These are phyloP conservation scores for Limanda limanda DNA, from an alignment of 2,113 vertebrate genomes.

Conservation along the genomic window DNA sequence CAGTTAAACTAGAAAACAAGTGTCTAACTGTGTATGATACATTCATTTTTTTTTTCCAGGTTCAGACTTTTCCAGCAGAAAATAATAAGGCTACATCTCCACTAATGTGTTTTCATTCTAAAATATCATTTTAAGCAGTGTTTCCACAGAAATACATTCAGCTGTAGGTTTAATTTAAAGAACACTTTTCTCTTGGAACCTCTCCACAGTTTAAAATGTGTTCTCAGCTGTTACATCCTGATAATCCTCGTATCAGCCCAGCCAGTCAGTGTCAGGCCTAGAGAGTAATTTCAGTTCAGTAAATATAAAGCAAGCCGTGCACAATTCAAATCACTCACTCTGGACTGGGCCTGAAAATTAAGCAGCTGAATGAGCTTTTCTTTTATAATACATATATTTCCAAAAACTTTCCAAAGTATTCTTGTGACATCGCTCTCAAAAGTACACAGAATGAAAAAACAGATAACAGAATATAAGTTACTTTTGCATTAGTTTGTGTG, in stretches of 20 bases:
- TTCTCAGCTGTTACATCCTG: constrained; percentile 1
- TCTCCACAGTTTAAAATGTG: not conserved
- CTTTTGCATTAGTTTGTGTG: not conserved
- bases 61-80: not conserved
- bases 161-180: not conserved
- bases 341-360: not conserved
- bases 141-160: not conserved
- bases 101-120: not conserved
- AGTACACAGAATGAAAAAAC: not conserved
- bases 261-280: not conserved
- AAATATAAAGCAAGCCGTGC: constrained; percentile 11
- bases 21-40: constrained; percentile 11
- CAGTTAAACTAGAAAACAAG: not conserved
- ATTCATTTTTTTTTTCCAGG: not conserved
- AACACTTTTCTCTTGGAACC: not conserved
- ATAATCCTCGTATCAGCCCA: constrained; percentile 7
- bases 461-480: not conserved
- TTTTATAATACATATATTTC: not conserved
- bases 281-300: constrained; percentile 3
- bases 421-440: not conserved
- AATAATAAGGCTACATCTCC: not conserved
- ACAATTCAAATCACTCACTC: not conserved
- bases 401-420: not conserved
- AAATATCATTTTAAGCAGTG: not conserved
- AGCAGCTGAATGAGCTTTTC: not conserved